Base-by-base conservation (phyloP, 2,113 vertebrate species). In the Aleadryas rufinucha region DNA sequence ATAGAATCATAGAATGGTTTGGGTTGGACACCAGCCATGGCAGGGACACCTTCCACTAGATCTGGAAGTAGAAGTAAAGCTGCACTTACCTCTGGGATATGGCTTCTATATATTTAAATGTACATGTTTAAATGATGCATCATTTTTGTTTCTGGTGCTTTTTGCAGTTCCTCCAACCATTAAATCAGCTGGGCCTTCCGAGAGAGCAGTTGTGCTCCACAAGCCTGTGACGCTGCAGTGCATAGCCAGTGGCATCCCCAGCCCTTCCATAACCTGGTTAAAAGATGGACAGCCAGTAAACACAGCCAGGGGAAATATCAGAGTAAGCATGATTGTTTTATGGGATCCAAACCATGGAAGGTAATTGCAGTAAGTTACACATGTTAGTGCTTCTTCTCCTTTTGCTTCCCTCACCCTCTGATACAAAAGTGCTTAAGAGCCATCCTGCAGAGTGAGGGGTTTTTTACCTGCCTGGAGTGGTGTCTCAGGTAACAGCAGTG, bases 201-300 rank as follows among this genome's bases (percentile, higher is more conserved):
- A 99, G 80, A 98, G 97, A 82, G 97, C 98, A 8, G 99, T 99
- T 79, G 97, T 99, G 83, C 98, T 99, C 20, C 81, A 98, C 74
- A 98, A 98, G 88, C 53, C 98, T 18, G 70, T 98, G 60, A 98
- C 89, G 2, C 91, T 99, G 71, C 99, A 99, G 92, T 99, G 99
- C 64, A 95, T 99, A 75, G 98, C 99, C 70, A 99, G 94, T 68
- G 99, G 99, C 41, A 98, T 99, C 90, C 99, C 99, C n/a, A 96
- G 97, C 66, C 99, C 99, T 37, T 98, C 98, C 76, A 98, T 99
- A 42, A 99, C 99, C 4, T 99, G 99, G 99, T 97, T 99, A 45
- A 99, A 99, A 98, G 98, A 99, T 86, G 98, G 98, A 20, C 98
- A 98, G 27, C 99, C 99, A 78, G 98, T 99, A 31, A 99, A 99